phyloP scores from a whole-genome alignment of 2,797 vertebrate species.

The Dendrocincla tyrannina region DNA sequence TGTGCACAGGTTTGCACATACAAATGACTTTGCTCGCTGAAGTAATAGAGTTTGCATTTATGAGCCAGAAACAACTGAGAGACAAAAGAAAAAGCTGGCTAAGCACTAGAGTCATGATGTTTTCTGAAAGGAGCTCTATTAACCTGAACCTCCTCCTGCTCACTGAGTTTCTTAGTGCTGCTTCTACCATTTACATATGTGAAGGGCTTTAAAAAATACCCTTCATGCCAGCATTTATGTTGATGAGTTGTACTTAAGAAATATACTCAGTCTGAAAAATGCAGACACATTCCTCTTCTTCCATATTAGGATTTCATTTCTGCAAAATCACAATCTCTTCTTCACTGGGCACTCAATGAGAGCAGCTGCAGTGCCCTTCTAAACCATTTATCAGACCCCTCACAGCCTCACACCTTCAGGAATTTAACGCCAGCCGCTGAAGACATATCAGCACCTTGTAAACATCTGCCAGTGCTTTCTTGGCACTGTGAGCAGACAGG shows the following conservation, averaged over 20 bases:
- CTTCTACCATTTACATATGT: background rate
- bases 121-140: background rate
- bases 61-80: background rate
- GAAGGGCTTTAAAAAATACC: background rate
- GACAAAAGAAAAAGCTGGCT: background rate
- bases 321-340: background rate
- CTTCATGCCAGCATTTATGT: background rate
- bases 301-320: background rate
- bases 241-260: background rate
- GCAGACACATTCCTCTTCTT: background rate
- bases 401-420: background rate
- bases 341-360: background rate
- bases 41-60: background rate
- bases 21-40: background rate
- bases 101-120: background rate
- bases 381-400: background rate
- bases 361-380: background rate
- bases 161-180: background rate
- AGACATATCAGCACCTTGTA: background rate
- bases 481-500: background rate
- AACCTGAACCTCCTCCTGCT: background rate
- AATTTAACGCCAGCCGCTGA: background rate
- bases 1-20: background rate
- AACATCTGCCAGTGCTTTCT: background rate
- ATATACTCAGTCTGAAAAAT: background rate